Evolutionary conservation across 2,888 invertebrate genomes (phyloP).

Genomic region (Listrodromus nycthemerus): DNA sequence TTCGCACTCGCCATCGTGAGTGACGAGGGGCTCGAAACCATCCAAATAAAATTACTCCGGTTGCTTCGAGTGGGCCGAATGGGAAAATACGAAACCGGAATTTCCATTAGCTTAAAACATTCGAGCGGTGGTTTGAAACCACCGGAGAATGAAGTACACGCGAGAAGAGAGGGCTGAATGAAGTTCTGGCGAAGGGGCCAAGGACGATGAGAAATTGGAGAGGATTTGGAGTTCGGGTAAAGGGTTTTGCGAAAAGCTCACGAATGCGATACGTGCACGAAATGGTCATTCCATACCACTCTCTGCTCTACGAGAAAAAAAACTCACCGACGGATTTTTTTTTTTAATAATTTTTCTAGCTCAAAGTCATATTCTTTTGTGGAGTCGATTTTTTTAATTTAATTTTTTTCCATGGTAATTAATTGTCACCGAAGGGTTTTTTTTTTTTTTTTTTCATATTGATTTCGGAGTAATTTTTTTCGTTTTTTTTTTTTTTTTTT

Average conservation of each 20-base stretch:
- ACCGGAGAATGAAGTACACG: constrained; percentile 21
- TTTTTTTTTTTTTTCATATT: neutral
- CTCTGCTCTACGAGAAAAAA: constrained; percentile 2
- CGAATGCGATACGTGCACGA: constrained; percentile 9
- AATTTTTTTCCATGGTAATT: no score
- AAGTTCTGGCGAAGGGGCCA: constrained; percentile 27
- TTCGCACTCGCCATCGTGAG: neutral
- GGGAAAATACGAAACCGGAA: constrained; percentile 66
- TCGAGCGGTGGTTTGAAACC: constrained; percentile 37
- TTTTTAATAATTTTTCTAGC: neutral
- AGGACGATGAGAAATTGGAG: constrained; percentile 48
- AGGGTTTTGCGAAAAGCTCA: constrained; percentile 17
- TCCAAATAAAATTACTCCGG: constrained; percentile 73
- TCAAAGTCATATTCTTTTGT: neutral
- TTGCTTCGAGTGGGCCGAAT: constrained; percentile 63
- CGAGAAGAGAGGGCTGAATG: constrained; percentile 4
- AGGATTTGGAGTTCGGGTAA: constrained; percentile 19
- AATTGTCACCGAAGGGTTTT: neutral
- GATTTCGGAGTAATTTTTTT: neutral
- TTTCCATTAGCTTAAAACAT: constrained; percentile 79
- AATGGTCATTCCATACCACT: neutral
- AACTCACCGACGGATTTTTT: neutral
- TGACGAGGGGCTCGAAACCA: constrained; percentile 37
- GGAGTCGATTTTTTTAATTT: no score
- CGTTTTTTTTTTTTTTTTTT: no score